Evolutionary conservation across 2,797 vertebrate genomes (phyloP).

Genomic region (Paguma larvata): DNA sequence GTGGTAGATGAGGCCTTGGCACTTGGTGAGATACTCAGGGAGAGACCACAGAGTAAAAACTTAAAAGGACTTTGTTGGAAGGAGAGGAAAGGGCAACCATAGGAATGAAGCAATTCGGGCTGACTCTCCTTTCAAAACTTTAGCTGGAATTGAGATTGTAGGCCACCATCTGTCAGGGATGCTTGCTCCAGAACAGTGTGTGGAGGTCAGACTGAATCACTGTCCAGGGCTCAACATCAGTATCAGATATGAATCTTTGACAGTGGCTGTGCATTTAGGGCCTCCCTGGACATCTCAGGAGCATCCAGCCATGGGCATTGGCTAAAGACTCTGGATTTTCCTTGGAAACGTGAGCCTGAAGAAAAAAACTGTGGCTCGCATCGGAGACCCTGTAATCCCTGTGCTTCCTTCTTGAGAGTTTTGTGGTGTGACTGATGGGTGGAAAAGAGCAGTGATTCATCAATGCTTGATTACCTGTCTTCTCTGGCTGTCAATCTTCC

Average conservation of each 20-base stretch:
- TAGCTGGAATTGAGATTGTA: background rate
- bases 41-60: background rate
- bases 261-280: background rate
- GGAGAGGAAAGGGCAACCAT: background rate
- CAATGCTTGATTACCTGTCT: background rate
- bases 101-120: background rate
- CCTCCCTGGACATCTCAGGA: background rate
- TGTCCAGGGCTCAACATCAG: background rate
- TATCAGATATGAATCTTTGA: background rate
- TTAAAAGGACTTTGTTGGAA: background rate
- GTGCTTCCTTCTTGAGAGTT: background rate
- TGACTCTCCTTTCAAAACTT: constrained; percentile 20
- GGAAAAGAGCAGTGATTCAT: background rate
- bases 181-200: background rate
- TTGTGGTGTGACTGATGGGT: background rate
- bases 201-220: background rate
- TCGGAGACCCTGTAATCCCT: background rate
- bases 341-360: constrained; percentile 14
- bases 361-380: background rate
- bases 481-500: background rate
- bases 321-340: constrained; percentile 34
- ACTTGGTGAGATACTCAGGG: background rate
- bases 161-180: background rate
- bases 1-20: background rate
- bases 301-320: background rate